Evolutionary conservation across 2,797 vertebrate genomes (phyloP), one percentile per base, ranked within the genome.

Genomic region (Melanotaenia pygmaea): DNA sequence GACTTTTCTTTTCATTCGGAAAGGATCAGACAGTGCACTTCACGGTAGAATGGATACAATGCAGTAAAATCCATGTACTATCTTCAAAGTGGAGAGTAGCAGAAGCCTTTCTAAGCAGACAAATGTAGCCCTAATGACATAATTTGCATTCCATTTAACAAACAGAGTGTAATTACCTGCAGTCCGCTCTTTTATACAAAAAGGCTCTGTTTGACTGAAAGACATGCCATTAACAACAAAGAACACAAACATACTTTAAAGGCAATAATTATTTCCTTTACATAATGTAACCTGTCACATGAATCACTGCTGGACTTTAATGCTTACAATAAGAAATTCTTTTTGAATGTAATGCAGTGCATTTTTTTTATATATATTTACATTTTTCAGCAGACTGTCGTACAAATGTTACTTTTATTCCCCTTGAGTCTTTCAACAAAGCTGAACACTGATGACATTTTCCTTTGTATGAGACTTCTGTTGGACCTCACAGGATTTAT

Each of bases 1-100:
- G 65, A 64, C 71, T 78, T 79, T 75, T 69, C 6, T 16, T 79
- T 70, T 76, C 35, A 66, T 66, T 58, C 24, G 10, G 59, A 24
- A 43, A 67, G 28, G 70, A 72, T 75, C 62, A 69, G 53, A 64
- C 18, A 14, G 67, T 28, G 20, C n/a, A 59, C 68, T 67, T 81
- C 62, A 69, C 40, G 64, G 38, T 57, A 28, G 28, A 67, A 73
- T n/a, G 14, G 22, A 37, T 16, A 4, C 34, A 37, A 76, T 79
- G 59, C 70, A 73, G 72, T 71, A 71, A 65, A 60, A 43, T 53
- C 61, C 20, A 64, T 66, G 61, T 74, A 82, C 74, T 51, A 76
- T 85, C 68, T 79, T 86, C 76, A 88, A 82, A 88, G 76, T 14
- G 13, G 60, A 77, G 56, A 57, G 57, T 3, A 69, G 35, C 40